Base-by-base conservation (phyloP, 2,113 vertebrate species). In the Cairina moschata region DNA sequence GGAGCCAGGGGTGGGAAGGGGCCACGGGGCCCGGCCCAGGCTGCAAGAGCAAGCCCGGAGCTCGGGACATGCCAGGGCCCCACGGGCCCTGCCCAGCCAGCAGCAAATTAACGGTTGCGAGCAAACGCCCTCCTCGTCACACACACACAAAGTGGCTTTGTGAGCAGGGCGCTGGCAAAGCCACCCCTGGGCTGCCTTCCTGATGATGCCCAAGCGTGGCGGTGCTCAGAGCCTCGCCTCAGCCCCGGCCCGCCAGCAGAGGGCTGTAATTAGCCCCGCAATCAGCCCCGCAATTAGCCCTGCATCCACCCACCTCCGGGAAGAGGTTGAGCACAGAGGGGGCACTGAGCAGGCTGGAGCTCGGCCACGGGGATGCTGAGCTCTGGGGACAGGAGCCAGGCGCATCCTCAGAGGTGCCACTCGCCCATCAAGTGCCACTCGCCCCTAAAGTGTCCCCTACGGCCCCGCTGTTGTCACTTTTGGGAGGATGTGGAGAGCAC, bases 91-190 rank as follows among this genome's bases (percentile, higher is more conserved):
- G 73, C 73, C 91, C 94, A 67, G 67, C 42, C 31, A 1, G n/a
- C 90, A 90, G 58, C 58, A 96, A 96, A 96, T 94, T 91, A 91
- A 73, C 56, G 58, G 91, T 79, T 96, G 40, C 0, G 2, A 96
- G 88, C 52, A 62, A 95, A 85, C 23, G 5, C 65, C 83, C 1
- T 11, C 50, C 78, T 44, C 3, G 0, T 68, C 67, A 48, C 75
- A 88, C 20, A n/a, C 46, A 31, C 46, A 79, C 50, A 86, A 34
- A 73, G 73, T 16, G 11, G 80, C 83, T 96, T 79, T 92, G 71
- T 90, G 26, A 46, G 60, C 63, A 79, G 36, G 50, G 72, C 44
- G 54, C 62, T 85, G 71, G 77, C 74, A 48, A 80, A 80, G 56
- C 52, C 81, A 67, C 29, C 26, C 26, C 0, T 34, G 42, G 72